phyloP scores from a whole-genome alignment of 2,113 vertebrate genomes.

The Corapipo altera region DNA sequence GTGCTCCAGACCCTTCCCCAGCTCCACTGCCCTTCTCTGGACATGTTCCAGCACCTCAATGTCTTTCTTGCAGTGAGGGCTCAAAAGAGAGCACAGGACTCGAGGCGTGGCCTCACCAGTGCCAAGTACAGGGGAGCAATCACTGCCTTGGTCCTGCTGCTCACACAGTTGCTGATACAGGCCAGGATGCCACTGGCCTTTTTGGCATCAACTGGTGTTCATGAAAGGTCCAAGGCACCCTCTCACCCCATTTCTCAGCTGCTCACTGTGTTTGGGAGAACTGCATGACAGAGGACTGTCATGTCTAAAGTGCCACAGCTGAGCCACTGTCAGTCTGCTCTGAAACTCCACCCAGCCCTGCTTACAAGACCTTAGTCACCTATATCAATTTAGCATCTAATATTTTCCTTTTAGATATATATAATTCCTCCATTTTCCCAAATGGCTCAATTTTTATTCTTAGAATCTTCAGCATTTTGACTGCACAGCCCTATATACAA shows the following conservation, averaged over 20 bases:
- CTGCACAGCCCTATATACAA: rapidly evolving
- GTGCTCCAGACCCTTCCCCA: neutral
- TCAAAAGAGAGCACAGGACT: neutral
- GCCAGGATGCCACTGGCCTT: neutral
- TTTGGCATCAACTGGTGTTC: neutral
- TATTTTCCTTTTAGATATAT: neutral
- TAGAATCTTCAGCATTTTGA: neutral
- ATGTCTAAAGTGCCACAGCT: neutral
- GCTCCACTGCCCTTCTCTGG: neutral
- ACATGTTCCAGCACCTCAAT: neutral
- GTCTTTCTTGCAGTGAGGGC: neutral
- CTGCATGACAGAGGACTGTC: no score
- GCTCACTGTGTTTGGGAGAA: neutral
- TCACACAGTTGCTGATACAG: neutral
- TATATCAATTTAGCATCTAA: neutral
- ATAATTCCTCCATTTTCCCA: neutral
- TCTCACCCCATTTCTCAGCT: neutral
- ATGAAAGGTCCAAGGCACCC: neutral
- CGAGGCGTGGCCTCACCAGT: neutral
- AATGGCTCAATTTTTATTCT: neutral
- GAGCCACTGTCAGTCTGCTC: neutral
- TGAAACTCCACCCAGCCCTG: neutral
- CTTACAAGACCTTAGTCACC: neutral
- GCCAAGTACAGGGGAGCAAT: neutral
- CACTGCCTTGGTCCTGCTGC: neutral